Evolutionary conservation across 2,113 vertebrate genomes (phyloP).

Genomic region (Plecturocebus donacophilus): DNA sequence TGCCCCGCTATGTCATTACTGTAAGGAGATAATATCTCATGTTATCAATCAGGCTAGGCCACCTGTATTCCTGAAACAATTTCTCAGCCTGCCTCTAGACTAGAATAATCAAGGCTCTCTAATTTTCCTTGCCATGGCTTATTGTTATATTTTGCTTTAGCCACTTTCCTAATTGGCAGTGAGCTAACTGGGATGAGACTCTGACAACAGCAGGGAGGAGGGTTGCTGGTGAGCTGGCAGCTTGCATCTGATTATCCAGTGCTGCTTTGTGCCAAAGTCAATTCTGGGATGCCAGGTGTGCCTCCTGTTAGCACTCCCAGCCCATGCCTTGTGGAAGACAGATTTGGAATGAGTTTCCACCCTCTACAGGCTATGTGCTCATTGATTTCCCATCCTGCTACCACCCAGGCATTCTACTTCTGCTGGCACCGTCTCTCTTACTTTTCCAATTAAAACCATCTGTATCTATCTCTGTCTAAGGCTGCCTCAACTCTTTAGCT

Average conservation of each 20-base stretch:
- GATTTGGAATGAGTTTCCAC: not conserved
- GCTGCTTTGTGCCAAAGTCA: slow-evolving; percentile 67
- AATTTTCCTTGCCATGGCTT: slow-evolving; percentile 38
- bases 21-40: not conserved
- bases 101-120: not conserved
- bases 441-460: not conserved
- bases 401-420: not conserved
- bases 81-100: not conserved
- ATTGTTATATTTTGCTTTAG: slow-evolving; percentile 47
- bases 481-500: not conserved
- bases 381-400: not conserved
- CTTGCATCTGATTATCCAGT: slow-evolving; percentile 45
- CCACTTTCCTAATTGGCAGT: slow-evolving; percentile 52
- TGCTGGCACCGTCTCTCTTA: not conserved
- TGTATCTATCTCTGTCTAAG: not conserved
- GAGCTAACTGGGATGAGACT: not conserved
- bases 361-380: not conserved
- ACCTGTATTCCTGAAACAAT: slow-evolving; percentile 20
- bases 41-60: not conserved
- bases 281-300: slow-evolving; percentile 51
- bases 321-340: not conserved
- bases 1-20: not conserved
- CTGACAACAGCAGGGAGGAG: not conserved
- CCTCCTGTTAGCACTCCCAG: slow-evolving; percentile 25
- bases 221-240: slow-evolving; percentile 46